phyloP scores from a whole-genome alignment of 1,140 invertebrate species.

The Drosophila azteca region DNA sequence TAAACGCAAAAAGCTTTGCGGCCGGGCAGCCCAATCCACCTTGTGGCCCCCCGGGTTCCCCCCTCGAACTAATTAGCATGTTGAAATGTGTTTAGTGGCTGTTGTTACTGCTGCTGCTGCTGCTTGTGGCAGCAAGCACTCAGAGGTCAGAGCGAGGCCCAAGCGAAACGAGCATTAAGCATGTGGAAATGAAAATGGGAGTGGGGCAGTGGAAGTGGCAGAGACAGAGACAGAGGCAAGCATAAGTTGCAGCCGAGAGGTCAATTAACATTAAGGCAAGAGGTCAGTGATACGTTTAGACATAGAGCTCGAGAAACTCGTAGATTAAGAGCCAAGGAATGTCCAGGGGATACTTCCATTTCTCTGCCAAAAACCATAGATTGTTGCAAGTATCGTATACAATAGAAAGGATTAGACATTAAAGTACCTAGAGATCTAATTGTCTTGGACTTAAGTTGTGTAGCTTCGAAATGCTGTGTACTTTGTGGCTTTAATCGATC shows the following conservation, averaged over 20 bases:
- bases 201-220: background rate
- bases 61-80: slow-evolving; percentile 68
- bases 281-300: slow-evolving; percentile 31
- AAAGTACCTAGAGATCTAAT: no score
- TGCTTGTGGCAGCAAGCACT: slow-evolving; percentile 17
- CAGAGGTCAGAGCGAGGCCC: slow-evolving; percentile 32
- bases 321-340: background rate
- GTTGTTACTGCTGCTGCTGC: no score
- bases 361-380: no score
- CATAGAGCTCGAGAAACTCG: background rate
- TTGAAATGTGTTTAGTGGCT: slow-evolving; percentile 36
- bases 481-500: no score
- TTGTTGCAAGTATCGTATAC: no score
- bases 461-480: no score
- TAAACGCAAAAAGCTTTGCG: slow-evolving; percentile 57
- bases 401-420: no score
- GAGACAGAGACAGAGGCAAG: background rate
- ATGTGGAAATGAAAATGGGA: slow-evolving; percentile 14
- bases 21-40: background rate
- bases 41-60: background rate
- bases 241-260: slow-evolving; percentile 49
- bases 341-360: no score
- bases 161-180: slow-evolving; percentile 26
- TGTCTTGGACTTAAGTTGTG: no score
- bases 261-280: slow-evolving; percentile 50